Conservation (phyloP, 2,113 vertebrate genomes). For the zebrafish (Danio rerio) region GRCz12tu NC_133178.1:22099501-22100000, state of each 20-base stretch:
- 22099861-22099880: too few species aligned
- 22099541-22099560: slow-evolving; percentile 97
- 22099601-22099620: slow-evolving; percentile 92
- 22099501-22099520: slow-evolving; percentile 89
- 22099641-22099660: slow-evolving; percentile 61
- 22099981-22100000: too few species aligned
- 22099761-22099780: slow-evolving; percentile 13
- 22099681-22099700: too few species aligned
- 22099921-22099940: too few species aligned
- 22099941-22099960: too few species aligned
- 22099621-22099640: slow-evolving; percentile 96
- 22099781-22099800: not conserved
- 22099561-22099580: slow-evolving; percentile 95
- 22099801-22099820: too few species aligned
- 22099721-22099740: not conserved
- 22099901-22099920: too few species aligned
- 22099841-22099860: too few species aligned
- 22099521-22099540: slow-evolving; percentile 95
- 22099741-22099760: slow-evolving; percentile 1
- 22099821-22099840: too few species aligned
- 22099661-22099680: slow-evolving; percentile 18
- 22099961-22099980: too few species aligned
- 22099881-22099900: too few species aligned
- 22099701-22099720: not conserved
- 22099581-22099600: slow-evolving; percentile 95